Evolutionary conservation across 1,140 invertebrate genomes (phyloP).

Genomic region (Thaumetopoea pityocampa): DNA sequence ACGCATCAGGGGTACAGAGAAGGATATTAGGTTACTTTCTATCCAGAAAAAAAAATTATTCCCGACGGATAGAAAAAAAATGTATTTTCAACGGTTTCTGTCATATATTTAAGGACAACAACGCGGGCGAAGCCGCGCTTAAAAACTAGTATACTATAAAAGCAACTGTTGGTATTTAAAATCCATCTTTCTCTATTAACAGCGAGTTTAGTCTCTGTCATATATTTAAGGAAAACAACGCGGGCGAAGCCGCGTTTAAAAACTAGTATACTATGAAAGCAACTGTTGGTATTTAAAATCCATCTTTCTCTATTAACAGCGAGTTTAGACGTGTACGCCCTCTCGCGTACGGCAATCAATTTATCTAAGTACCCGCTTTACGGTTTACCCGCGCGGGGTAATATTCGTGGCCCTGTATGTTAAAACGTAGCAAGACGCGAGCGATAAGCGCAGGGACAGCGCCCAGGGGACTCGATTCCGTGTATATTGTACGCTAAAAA

Average conservation of each 20-base stretch:
- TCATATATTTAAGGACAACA: not conserved
- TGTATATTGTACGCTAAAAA: constrained; percentile 13
- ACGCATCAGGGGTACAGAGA: too few species aligned
- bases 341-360: constrained; percentile 31
- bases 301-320: constrained; percentile 37
- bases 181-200: constrained; percentile 38
- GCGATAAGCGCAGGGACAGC: constrained; percentile 14
- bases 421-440: constrained; percentile 9
- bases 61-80: too few species aligned
- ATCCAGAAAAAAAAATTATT: too few species aligned
- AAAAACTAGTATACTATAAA: constrained; percentile 31
- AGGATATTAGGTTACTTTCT: too few species aligned
- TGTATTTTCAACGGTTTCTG: too few species aligned
- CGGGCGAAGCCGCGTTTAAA: constrained; percentile 18
- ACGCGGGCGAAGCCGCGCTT: constrained; percentile 21
- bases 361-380: constrained; percentile 37
- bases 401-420: constrained; percentile 17
- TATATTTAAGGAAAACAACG: constrained; percentile 2
- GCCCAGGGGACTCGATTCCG: constrained; percentile 13
- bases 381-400: constrained; percentile 24
- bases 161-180: constrained; percentile 35
- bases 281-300: constrained; percentile 36
- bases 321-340: constrained; percentile 28
- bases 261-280: constrained; percentile 36
- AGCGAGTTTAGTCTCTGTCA: constrained; percentile 7